These are phyloP conservation scores for Conus ventricosus DNA, from an alignment of 1,140 invertebrate species.

Conservation along the genomic window DNA sequence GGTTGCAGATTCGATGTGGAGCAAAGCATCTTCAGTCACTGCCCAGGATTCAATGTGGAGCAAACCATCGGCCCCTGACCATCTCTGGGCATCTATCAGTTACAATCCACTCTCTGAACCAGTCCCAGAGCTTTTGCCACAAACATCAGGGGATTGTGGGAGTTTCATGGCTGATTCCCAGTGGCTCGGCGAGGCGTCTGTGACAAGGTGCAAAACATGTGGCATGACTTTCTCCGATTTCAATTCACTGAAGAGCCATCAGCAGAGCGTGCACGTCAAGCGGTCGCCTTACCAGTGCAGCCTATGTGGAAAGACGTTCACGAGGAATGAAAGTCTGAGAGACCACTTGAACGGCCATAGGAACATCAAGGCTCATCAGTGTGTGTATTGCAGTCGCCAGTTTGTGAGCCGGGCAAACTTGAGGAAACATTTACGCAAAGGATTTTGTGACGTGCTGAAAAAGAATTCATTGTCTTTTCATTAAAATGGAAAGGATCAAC, in stretches of 20 bases:
- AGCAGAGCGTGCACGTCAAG: background rate
- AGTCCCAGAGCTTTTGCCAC: background rate
- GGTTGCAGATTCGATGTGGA: background rate
- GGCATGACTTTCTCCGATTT: background rate
- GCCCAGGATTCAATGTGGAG: too few relatives aligned
- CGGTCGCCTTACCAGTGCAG: background rate
- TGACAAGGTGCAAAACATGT: background rate
- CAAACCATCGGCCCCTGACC: background rate
- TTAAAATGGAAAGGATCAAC: background rate
- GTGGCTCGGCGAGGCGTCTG: background rate
- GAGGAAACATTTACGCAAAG: background rate
- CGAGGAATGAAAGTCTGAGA: background rate
- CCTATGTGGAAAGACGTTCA: background rate
- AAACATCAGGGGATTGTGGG: background rate
- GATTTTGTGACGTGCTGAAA: background rate
- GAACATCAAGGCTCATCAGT: background rate
- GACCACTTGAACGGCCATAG: background rate
- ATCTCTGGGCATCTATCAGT: background rate
- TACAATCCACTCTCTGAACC: background rate
- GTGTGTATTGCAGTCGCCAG: background rate
- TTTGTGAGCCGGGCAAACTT: background rate
- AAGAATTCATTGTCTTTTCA: background rate
- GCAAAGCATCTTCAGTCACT: background rate
- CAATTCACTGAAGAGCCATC: background rate
- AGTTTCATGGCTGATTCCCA: background rate